These are phyloP conservation scores for Coregonus clupeaformis DNA, from an alignment of 2,113 vertebrate genomes.

Conservation along the genomic window DNA sequence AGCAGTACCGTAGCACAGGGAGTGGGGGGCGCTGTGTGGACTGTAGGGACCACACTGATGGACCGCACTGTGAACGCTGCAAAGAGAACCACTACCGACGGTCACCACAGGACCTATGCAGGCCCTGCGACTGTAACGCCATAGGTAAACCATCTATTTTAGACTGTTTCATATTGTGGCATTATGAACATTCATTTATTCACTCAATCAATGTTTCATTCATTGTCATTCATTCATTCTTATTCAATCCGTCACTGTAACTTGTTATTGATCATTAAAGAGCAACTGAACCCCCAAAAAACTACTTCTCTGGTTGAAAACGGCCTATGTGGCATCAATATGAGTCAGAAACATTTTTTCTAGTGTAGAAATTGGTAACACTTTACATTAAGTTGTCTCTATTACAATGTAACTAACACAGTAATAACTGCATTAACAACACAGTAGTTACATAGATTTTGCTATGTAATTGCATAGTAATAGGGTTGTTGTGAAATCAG, in stretches of 20 bases:
- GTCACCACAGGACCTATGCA: constrained; percentile 65
- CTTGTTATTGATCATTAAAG: too few relatives aligned
- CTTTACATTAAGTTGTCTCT: too few relatives aligned
- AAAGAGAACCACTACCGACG: constrained; percentile 75
- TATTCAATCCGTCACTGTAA: background rate
- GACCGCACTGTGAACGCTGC: constrained; percentile 84
- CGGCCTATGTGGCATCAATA: too few relatives aligned
- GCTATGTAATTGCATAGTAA: too few relatives aligned
- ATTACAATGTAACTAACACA: too few relatives aligned
- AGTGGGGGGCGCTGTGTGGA: constrained; percentile 83
- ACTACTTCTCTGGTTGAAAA: background rate
- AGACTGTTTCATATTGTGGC: background rate
- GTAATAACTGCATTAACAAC: too few relatives aligned
- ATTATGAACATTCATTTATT: background rate
- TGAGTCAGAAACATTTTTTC: too few relatives aligned
- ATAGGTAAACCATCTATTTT: constrained; percentile 64
- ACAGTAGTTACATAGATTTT: too few relatives aligned
- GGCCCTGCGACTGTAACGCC: constrained; percentile 83
- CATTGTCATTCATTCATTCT: too few relatives aligned
- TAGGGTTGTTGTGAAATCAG: too few relatives aligned
- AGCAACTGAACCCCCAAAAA: too few relatives aligned
- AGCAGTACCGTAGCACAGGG: constrained; percentile 83
- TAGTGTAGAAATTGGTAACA: too few relatives aligned
- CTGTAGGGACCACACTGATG: constrained; percentile 84
- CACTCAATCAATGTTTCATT: background rate